Base-by-base conservation (phyloP, 2,888 invertebrate genomes). In the Tetranychus truncatus region DNA sequence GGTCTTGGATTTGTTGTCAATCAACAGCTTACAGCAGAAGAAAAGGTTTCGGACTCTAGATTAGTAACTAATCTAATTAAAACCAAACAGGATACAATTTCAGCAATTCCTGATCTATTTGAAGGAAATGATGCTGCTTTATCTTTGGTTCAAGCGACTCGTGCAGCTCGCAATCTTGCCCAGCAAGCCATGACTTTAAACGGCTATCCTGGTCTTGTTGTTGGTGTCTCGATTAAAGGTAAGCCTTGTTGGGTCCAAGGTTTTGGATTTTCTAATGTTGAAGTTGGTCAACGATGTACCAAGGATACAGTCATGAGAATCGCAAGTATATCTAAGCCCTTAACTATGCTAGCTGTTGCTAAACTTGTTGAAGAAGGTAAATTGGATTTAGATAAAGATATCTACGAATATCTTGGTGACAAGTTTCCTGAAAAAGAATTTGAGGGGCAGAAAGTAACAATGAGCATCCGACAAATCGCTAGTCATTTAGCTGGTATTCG, bases 251-350 rank as follows among this genome's bases (percentile, higher is more conserved):
- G 84, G 84, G 79, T 73, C 9, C 69, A 76, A 55, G 85, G 85
- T 79, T 81, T 85, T 76, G 87, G 87, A 1, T 84, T 82, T 79
- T 81, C 86, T 45, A 86, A 87, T 79, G 79, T 87, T 2, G 87
- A 87, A 80, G 86, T 86, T 77, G 77, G 82, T 69, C 80, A 84
- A 7, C 81, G 80, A 3, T 85, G 85, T 80, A 79, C 80, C 9
- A 80, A 83, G 15, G 80, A 83, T 11, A 83, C 85, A 20, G 84
- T 86, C 0, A 84, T 87, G 83, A 81, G 87, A 65, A 87, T 87
- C 75, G 87, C 87, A 66, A 86, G 86, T 79, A 86, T 87, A 77
- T 86, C 86, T 80, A 87, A 87, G 80, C 80, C 85, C 18, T 82
- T 87, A 76, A 85, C 87, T 18, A 55, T 73, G n/a, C 84, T 85